Evolutionary conservation across 2,113 vertebrate species (phyloP).

Genomic region (Callopanchax toddi): DNA sequence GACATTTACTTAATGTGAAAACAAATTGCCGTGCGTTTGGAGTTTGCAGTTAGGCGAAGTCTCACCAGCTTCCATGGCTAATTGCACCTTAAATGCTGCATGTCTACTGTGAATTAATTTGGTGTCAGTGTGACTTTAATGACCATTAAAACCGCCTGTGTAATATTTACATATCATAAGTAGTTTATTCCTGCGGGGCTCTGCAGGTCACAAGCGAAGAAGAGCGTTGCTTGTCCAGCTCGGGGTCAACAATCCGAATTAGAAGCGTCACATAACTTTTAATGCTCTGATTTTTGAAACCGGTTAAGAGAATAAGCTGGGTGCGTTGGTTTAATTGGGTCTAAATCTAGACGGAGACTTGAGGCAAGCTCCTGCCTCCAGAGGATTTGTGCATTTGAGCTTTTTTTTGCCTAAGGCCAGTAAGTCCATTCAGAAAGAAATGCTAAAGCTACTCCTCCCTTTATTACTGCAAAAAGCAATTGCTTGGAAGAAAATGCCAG

Average conservation of each 20-base stretch:
- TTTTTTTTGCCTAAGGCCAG: conserved; percentile 70
- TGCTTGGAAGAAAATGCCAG: conserved; percentile 77
- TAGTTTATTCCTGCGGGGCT: conserved; percentile 39
- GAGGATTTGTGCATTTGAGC: conserved; percentile 67
- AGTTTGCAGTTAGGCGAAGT: conserved; percentile 56
- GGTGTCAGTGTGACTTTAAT: conserved; percentile 70
- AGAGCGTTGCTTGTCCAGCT: conserved; percentile 8
- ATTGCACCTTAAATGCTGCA: conserved; percentile 71
- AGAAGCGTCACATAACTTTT: too few species aligned
- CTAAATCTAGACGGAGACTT: conserved; percentile 48
- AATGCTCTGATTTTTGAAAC: conserved; percentile 41
- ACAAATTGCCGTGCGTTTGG: conserved; percentile 64
- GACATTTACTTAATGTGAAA: conserved; percentile 73
- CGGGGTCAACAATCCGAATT: too few species aligned
- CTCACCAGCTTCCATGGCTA: conserved; percentile 57
- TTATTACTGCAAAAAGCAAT: conserved; percentile 78
- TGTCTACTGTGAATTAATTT: conserved; percentile 68
- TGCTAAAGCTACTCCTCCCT: conserved; percentile 75
- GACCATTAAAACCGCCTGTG: conserved; percentile 56
- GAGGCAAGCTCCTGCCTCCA: conserved; percentile 40
- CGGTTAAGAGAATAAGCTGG: conserved; percentile 33
- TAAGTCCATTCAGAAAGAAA: conserved; percentile 71
- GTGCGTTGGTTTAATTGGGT: conserved; percentile 64
- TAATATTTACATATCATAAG: conserved; percentile 64
- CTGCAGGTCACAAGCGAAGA: conserved; percentile 52